A percentile compares a stretch with the other conserved stretches of the same genome.
Evolutionary conservation across 2,888 invertebrate species (phyloP).

Genomic region (Leptinotarsa tumamoca): DNA sequence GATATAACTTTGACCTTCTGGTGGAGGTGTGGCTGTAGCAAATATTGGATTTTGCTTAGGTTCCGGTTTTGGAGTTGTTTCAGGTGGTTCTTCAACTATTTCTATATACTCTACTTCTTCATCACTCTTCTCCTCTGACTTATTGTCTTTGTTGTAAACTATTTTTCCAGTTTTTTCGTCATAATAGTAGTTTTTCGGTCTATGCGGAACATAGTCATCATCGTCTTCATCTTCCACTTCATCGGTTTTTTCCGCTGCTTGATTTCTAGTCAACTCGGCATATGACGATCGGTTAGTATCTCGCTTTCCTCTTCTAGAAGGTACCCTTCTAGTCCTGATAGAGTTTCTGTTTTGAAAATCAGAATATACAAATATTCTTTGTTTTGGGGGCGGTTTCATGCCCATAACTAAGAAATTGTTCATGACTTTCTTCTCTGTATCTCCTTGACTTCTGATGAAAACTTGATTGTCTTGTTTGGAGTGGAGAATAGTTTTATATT

Average conservation of each 20-base stretch:
- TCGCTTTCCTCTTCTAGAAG: constrained; percentile 51
- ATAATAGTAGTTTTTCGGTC: constrained; percentile 63
- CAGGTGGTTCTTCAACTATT: constrained; percentile 44
- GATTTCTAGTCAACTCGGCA: constrained; percentile 56
- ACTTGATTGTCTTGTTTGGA: constrained; percentile 41
- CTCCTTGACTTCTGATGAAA: constrained; percentile 21
- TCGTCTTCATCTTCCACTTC: constrained; percentile 53
- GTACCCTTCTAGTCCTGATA: constrained; percentile 33
- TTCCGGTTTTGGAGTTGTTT: constrained; percentile 45
- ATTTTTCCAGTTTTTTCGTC: constrained; percentile 62
- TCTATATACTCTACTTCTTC: constrained; percentile 56
- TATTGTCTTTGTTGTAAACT: constrained; percentile 61
- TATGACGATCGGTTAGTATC: constrained; percentile 55
- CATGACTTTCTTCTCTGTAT: constrained; percentile 39
- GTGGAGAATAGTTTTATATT: constrained; percentile 55
- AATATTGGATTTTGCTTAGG: constrained; percentile 52
- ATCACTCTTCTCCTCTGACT: constrained; percentile 46
- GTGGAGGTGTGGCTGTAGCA: constrained; percentile 54
- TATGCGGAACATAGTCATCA: constrained; percentile 64
- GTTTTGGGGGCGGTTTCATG: constrained; percentile 61
- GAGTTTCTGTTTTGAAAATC: constrained; percentile 51
- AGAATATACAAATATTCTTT: constrained; percentile 55
- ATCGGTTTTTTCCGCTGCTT: constrained; percentile 49
- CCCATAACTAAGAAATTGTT: constrained; percentile 61
- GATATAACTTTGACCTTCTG: constrained; percentile 56